Evolutionary conservation across 2,888 invertebrate species (phyloP).

Genomic region (Dolichopus griseipennis): DNA sequence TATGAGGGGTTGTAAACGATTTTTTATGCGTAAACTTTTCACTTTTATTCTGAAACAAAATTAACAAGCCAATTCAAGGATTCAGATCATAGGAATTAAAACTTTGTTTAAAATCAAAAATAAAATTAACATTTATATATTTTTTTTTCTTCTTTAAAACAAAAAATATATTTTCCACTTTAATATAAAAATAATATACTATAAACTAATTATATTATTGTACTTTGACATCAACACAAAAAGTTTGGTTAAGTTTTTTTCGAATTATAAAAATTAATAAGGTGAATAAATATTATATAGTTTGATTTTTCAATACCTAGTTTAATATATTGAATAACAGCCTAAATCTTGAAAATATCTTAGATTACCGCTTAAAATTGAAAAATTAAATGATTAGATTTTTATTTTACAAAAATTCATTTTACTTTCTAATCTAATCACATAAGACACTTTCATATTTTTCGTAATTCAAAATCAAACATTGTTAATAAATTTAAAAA

Average conservation of each 20-base stretch:
- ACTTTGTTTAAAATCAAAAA: no score
- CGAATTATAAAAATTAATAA: neutral
- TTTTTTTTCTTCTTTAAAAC: conserved; percentile 14
- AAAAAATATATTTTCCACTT: neutral
- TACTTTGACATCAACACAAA: conserved; percentile 8
- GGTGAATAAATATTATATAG: neutral
- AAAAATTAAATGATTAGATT: neutral
- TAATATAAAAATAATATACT: neutral
- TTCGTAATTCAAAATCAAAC: neutral
- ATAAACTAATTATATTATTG: neutral
- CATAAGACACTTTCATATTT: neutral
- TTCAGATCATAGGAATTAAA: no score
- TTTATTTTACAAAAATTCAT: neutral
- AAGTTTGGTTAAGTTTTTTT: conserved; percentile 2
- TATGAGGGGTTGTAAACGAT: no score
- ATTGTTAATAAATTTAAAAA: no score
- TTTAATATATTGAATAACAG: neutral
- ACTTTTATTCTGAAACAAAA: no score
- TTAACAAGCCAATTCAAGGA: no score
- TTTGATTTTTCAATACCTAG: neutral
- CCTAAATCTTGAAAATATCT: neutral
- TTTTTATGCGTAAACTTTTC: no score
- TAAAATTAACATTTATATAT: no score
- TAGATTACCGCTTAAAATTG: neutral
- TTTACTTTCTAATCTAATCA: neutral